These are phyloP conservation scores for Thereuonema tuberculata DNA, from an alignment of 1,140 invertebrate genomes.

Conservation along the genomic window DNA sequence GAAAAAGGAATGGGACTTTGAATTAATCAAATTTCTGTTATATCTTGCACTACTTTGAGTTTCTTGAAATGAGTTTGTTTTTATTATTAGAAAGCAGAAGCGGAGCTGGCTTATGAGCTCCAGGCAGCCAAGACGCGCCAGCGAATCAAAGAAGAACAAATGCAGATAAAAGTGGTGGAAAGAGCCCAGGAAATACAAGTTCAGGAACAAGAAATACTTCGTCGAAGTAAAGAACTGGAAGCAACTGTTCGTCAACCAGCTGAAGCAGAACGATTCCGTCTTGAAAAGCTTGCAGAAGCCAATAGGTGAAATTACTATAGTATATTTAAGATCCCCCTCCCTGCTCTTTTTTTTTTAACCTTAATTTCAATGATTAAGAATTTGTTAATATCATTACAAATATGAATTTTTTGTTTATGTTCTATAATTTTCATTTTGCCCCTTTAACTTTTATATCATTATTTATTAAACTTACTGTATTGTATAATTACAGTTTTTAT, in stretches of 20 bases:
- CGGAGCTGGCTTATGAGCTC: slow-evolving; percentile 84
- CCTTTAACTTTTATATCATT: no score
- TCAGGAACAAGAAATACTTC: slow-evolving; percentile 58
- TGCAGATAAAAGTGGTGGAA: slow-evolving; percentile 91
- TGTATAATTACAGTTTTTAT: no score
- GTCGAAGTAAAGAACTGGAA: slow-evolving; percentile 74
- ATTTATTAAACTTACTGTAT: no score
- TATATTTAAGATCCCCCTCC: neutral
- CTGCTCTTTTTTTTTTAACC: neutral
- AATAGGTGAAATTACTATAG: slow-evolving; percentile 20
- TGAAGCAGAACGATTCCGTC: slow-evolving; percentile 75
- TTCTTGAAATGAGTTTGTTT: no score
- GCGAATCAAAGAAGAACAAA: slow-evolving; percentile 89
- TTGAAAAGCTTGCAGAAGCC: slow-evolving; percentile 34
- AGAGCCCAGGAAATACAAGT: slow-evolving; percentile 85
- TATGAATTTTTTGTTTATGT: neutral
- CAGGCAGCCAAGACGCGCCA: slow-evolving; percentile 94
- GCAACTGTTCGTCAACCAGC: slow-evolving; percentile 78
- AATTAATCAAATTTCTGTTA: no score
- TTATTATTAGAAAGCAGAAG: slow-evolving; percentile 59
- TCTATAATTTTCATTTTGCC: neutral
- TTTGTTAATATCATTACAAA: neutral
- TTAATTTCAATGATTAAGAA: no score
- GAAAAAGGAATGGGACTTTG: no score
- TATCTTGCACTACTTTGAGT: no score